phyloP scores from a whole-genome alignment of 2,113 vertebrate species.

The Dasyornis broadbenti region DNA sequence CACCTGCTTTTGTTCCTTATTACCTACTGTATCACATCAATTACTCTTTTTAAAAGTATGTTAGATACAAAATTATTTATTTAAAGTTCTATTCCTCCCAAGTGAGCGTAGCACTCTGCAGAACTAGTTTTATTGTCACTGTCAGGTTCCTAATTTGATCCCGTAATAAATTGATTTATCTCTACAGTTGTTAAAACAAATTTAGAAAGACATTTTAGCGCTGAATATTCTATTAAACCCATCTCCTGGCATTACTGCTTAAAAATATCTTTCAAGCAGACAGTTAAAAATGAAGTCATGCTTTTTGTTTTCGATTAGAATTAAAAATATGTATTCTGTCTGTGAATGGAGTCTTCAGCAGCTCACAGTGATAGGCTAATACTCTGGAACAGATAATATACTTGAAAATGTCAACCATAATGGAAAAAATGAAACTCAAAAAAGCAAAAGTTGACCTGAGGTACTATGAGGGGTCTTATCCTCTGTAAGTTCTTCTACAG shows the following conservation, averaged over 20 bases:
- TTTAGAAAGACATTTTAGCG: not conserved
- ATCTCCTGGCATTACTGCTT: not conserved
- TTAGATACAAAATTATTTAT: slow-evolving; percentile 7
- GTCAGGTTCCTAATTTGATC: slow-evolving; percentile 18
- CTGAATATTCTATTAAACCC: not conserved
- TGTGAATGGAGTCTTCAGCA: not conserved
- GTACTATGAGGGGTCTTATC: not conserved
- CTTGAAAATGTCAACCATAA: slow-evolving; percentile 13
- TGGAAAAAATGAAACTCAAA: not conserved
- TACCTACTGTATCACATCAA: not conserved
- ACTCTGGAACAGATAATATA: not conserved
- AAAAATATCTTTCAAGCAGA: not conserved
- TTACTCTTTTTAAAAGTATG: not conserved
- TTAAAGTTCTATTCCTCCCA: slow-evolving; percentile 30
- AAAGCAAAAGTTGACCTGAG: not conserved
- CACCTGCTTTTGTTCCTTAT: not conserved
- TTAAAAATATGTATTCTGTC: not conserved
- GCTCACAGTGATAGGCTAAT: not conserved
- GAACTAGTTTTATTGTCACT: slow-evolving; percentile 35
- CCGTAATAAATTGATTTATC: slow-evolving; percentile 2
- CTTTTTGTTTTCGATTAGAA: not conserved
- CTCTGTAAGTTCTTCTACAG: not conserved
- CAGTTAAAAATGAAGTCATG: not conserved
- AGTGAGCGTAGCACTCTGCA: not conserved
- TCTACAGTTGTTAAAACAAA: not conserved